Evolutionary conservation across 2,797 vertebrate genomes (phyloP).

Genomic region (Neosilurus mollespiculum): DNA sequence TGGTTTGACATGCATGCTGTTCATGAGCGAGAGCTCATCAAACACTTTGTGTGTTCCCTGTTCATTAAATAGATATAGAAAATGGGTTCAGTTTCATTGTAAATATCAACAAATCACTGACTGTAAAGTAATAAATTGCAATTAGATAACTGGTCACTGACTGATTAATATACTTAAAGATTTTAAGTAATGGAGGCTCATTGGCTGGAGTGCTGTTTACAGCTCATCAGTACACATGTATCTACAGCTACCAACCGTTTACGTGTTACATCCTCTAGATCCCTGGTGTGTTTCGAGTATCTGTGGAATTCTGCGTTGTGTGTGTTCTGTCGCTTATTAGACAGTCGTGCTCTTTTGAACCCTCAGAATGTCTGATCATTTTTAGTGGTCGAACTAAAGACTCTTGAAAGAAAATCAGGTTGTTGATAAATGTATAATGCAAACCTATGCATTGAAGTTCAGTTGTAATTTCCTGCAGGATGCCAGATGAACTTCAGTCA

Average conservation of each 20-base stretch:
- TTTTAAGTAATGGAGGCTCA: background rate
- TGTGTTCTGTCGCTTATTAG: background rate
- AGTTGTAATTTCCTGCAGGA: background rate
- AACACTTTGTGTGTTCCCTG: background rate
- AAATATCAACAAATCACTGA: background rate
- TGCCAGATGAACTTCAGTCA: background rate
- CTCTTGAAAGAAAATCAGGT: background rate
- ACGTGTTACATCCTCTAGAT: background rate
- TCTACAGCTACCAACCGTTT: background rate
- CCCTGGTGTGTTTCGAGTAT: background rate
- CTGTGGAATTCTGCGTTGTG: background rate
- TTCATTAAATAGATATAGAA: too few relatives aligned
- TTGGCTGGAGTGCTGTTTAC: background rate
- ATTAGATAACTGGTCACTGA: background rate
- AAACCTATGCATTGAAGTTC: background rate
- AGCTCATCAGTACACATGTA: too few relatives aligned
- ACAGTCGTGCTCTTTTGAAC: background rate
- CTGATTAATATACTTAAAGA: background rate
- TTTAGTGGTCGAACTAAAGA: background rate
- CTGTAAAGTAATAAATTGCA: background rate
- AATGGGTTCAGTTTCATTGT: background rate
- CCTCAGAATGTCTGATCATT: background rate
- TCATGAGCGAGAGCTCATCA: background rate
- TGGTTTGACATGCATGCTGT: background rate
- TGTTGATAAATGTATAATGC: background rate